Percentiles rank a stretch among this genome's conserved stretches.
These are phyloP conservation scores for Hydrolagus colliei DNA, from an alignment of 2,797 vertebrate species.

Conservation along the genomic window DNA sequence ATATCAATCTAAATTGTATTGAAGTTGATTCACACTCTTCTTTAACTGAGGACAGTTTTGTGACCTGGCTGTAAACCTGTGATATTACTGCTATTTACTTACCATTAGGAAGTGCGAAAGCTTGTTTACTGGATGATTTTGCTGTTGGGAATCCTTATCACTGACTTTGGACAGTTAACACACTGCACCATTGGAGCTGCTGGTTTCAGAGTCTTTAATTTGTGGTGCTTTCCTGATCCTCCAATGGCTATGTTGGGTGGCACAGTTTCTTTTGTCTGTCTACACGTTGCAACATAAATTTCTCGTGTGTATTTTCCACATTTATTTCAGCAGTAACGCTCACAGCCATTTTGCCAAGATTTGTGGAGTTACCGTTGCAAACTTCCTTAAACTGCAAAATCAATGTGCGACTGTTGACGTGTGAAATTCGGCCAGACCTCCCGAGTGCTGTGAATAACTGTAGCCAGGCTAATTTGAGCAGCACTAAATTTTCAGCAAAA, in stretches of 20 bases:
- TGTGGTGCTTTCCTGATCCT: background rate
- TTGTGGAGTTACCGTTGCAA: constrained; percentile 48
- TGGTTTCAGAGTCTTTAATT: background rate
- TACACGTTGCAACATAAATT: background rate
- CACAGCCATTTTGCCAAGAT: constrained; percentile 35
- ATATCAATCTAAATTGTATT: too few species aligned
- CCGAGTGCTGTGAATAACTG: constrained; percentile 27
- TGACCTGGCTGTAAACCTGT: background rate
- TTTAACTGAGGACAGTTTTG: background rate
- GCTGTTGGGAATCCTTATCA: background rate
- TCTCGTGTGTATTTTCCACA: background rate
- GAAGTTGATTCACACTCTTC: background rate
- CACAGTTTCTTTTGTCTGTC: background rate
- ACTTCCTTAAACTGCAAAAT: constrained; percentile 53
- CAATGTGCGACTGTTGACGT: constrained; percentile 54
- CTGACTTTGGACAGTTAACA: background rate
- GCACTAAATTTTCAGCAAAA: constrained; percentile 26
- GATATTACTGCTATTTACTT: background rate
- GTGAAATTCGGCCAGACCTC: constrained; percentile 48
- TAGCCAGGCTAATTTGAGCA: constrained; percentile 28
- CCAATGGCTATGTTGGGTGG: background rate
- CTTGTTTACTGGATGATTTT: background rate
- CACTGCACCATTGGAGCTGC: background rate
- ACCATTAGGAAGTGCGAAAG: background rate
- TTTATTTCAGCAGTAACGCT: background rate